These are phyloP conservation scores for Pogonognathellus flavescens DNA, from an alignment of 1,140 invertebrate species.

Conservation along the genomic window DNA sequence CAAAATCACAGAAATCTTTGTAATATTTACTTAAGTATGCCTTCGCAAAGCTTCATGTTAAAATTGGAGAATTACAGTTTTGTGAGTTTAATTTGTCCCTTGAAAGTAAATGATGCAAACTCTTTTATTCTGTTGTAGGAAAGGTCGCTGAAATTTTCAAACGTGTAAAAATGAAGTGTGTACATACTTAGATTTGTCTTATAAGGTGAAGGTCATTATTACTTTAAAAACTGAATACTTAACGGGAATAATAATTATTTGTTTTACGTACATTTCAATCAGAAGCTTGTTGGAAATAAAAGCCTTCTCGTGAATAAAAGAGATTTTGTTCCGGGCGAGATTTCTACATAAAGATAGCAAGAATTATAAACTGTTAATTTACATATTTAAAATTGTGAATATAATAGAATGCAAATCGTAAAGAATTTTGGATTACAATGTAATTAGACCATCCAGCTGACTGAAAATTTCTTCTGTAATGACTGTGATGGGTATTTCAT, in stretches of 20 bases:
- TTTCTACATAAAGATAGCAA: no score
- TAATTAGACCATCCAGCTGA: no score
- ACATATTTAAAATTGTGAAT: no score
- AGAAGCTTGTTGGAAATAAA: no score
- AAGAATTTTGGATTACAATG: no score
- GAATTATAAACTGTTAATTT: no score
- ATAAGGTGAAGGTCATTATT: background rate
- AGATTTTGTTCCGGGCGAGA: no score
- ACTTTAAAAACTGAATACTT: slow-evolving; percentile 7
- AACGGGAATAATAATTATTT: background rate
- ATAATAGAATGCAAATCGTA: no score
- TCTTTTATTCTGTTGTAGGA: slow-evolving; percentile 66
- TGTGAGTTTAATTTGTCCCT: slow-evolving; percentile 57
- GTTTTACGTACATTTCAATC: no score
- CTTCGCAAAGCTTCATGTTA: background rate
- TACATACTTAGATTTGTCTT: background rate
- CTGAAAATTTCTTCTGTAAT: no score
- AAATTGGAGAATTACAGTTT: slow-evolving; percentile 64
- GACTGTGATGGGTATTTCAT: no score
- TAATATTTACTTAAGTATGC: background rate
- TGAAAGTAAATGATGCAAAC: slow-evolving; percentile 62
- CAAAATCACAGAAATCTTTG: background rate
- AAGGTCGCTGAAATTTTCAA: slow-evolving; percentile 63
- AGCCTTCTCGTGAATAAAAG: no score
- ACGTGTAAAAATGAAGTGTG: background rate